A percentile compares a stretch with the other conserved stretches of the same genome.
These are phyloP conservation scores for Cylindroiulus punctatus DNA, from an alignment of 2,888 invertebrate species.

Conservation along the genomic window DNA sequence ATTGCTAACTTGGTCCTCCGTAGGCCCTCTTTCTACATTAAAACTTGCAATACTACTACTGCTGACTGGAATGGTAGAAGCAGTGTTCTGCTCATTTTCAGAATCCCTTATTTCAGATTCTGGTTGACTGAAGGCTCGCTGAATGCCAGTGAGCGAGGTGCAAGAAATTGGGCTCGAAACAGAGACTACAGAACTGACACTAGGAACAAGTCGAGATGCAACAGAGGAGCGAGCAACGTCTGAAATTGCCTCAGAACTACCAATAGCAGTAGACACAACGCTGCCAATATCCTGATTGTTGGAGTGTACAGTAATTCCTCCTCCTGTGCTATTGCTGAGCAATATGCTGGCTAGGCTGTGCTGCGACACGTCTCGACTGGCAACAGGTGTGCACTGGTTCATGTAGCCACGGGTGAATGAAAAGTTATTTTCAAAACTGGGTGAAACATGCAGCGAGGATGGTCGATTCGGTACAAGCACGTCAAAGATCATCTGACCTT, in stretches of 20 bases:
- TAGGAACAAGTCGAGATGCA: background rate
- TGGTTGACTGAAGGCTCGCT: constrained; percentile 53
- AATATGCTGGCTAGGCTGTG: constrained; percentile 50
- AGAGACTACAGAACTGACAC: background rate
- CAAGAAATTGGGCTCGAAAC: constrained; percentile 35
- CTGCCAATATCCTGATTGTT: background rate
- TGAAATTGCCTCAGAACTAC: constrained; percentile 1
- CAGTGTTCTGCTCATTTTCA: background rate
- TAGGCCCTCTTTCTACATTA: constrained; percentile 5
- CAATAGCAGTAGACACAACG: background rate
- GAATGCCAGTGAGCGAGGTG: background rate
- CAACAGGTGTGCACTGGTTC: constrained; percentile 50
- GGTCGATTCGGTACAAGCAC: constrained; percentile 78
- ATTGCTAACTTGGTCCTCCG: constrained; percentile 19
- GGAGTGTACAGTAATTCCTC: background rate
- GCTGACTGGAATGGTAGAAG: constrained; percentile 23
- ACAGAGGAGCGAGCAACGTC: background rate
- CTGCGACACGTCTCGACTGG: constrained; percentile 50
- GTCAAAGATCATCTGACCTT: constrained; percentile 86
- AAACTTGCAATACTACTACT: constrained; percentile 51
- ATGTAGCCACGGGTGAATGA: constrained; percentile 54
- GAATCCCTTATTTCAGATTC: background rate
- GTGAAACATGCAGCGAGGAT: constrained; percentile 73
- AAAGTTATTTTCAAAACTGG: constrained; percentile 53
- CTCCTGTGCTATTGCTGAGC: constrained; percentile 5